A percentile compares a stretch with the other conserved stretches of the same genome.
These are phyloP conservation scores for Antheraea assamensis DNA, from an alignment of 2,888 invertebrate genomes.

Conservation along the genomic window DNA sequence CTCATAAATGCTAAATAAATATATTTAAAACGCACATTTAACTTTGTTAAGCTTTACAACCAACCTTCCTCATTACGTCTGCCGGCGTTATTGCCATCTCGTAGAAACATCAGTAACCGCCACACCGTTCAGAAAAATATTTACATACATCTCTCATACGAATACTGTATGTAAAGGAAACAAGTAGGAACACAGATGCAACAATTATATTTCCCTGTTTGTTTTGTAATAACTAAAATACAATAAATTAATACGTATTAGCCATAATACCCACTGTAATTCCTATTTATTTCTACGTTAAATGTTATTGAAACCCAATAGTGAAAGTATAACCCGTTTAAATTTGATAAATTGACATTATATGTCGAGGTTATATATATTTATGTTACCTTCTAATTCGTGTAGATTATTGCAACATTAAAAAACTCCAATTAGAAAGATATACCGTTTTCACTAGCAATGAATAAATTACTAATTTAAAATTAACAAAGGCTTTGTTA, in stretches of 20 bases:
- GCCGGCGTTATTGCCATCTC: slow-evolving; percentile 69
- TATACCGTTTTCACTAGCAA: neutral
- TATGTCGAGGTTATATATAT: too few relatives aligned
- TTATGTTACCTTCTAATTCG: too few relatives aligned
- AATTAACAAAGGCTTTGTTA: too few relatives aligned
- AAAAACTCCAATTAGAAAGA: neutral
- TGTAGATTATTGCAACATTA: neutral
- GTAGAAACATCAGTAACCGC: slow-evolving; percentile 67
- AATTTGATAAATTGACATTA: too few relatives aligned
- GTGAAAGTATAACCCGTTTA: too few relatives aligned
- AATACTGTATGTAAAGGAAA: slow-evolving; percentile 52
- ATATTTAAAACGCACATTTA: slow-evolving; percentile 29
- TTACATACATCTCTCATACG: slow-evolving; percentile 64
- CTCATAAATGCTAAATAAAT: slow-evolving; percentile 27
- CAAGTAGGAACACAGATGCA: slow-evolving; percentile 22
- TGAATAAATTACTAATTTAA: too few relatives aligned
- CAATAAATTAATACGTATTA: too few relatives aligned
- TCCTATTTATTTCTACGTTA: neutral
- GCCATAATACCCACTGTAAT: too few relatives aligned
- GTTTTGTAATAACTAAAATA: slow-evolving; percentile 44
- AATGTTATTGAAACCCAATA: neutral
- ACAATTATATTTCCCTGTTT: slow-evolving; percentile 48
- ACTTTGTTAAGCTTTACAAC: slow-evolving; percentile 51
- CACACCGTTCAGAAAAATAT: slow-evolving; percentile 71
- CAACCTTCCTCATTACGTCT: slow-evolving; percentile 72